A percentile compares a stretch with the other conserved stretches of the same genome.
Evolutionary conservation across 2,888 invertebrate genomes (phyloP).

Genomic region (Kryphioiulus occultus): DNA sequence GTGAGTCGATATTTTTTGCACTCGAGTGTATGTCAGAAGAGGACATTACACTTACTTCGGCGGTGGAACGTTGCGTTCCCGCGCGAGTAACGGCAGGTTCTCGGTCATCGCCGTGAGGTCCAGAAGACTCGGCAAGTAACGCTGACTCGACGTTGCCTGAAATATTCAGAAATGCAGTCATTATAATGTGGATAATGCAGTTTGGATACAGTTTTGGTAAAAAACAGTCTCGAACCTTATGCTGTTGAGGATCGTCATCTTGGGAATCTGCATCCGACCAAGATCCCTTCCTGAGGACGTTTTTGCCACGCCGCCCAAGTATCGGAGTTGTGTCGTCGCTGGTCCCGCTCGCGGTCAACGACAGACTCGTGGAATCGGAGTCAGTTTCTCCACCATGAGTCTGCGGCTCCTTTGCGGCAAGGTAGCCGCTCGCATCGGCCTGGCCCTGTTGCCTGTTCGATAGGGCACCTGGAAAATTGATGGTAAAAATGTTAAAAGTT

Average conservation of each 20-base stretch:
- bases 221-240: background rate
- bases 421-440: background rate
- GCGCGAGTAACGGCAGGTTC: background rate
- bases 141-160: background rate
- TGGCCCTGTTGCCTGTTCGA: slow-evolving; percentile 26
- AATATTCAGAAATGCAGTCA: background rate
- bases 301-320: slow-evolving; percentile 43
- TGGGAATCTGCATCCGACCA: slow-evolving; percentile 47
- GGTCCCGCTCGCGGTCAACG: slow-evolving; percentile 48
- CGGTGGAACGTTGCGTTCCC: slow-evolving; percentile 37
- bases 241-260: slow-evolving; percentile 24
- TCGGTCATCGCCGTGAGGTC: slow-evolving; percentile 42
- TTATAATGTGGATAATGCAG: too few species aligned
- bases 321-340: slow-evolving; percentile 51
- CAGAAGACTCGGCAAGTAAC: slow-evolving; percentile 46
- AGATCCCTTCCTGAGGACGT: background rate
- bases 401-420: background rate
- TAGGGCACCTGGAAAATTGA: background rate
- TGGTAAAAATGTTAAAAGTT: too few species aligned
- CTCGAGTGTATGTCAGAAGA: too few species aligned
- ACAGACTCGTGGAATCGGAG: slow-evolving; percentile 50
- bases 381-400: slow-evolving; percentile 44
- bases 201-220: background rate
- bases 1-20: too few species aligned
- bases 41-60: background rate